These are phyloP conservation scores for Eledone cirrhosa DNA, from an alignment of 2,888 invertebrate genomes.

Conservation along the genomic window DNA sequence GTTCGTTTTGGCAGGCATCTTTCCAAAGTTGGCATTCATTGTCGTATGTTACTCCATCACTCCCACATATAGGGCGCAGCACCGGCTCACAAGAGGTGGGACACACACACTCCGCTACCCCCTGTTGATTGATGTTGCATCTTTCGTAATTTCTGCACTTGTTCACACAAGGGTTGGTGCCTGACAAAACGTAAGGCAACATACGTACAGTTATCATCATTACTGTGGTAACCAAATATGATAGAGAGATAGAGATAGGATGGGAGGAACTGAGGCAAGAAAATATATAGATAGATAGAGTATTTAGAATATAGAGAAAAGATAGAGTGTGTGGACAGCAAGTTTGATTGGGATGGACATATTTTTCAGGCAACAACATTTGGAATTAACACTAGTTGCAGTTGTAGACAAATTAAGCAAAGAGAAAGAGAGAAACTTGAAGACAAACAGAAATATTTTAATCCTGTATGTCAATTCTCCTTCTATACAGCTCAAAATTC, in stretches of 20 bases:
- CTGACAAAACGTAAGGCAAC: conserved; percentile 67
- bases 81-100: conserved; percentile 80
- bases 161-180: conserved; percentile 85
- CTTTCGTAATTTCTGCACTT: conserved; percentile 81
- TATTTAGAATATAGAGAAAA: background rate
- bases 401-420: background rate
- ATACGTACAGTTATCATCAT: conserved; percentile 23
- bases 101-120: conserved; percentile 86
- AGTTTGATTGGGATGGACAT: conserved; percentile 15
- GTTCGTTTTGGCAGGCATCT: conserved; percentile 79
- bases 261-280: conserved; percentile 26
- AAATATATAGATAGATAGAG: conserved; percentile 7
- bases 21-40: conserved; percentile 79
- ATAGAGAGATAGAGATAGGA: conserved; percentile 3
- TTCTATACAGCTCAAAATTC: background rate
- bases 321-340: conserved; percentile 7
- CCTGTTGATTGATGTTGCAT: conserved; percentile 82
- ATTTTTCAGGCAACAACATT: no score
- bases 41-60: conserved; percentile 71
- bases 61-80: conserved; percentile 74
- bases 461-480: background rate
- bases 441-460: background rate
- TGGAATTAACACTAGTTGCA: no score
- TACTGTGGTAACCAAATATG: conserved; percentile 28
- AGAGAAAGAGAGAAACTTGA: background rate